Evolutionary conservation across 2,113 vertebrate genomes (phyloP), one percentile per base, ranked within the genome.

Genomic region (Lasiurus borealis): DNA sequence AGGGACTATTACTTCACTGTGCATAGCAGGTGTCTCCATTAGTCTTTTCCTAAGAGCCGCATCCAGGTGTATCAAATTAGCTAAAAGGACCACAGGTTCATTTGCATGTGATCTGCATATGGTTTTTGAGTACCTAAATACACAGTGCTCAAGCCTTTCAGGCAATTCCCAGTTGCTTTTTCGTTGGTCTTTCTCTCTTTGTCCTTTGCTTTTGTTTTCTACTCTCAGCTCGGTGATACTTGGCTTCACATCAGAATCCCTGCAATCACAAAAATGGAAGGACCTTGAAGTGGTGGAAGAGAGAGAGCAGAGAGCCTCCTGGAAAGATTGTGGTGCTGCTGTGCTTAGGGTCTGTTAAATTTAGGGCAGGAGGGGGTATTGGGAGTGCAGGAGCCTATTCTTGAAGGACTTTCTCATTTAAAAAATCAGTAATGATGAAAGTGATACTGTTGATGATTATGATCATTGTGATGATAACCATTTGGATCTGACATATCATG

Each of bases 31-130:
- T 95, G 95, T 89, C 80, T 95, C 83, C 86, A 82, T 94, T 85
- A 96, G 76, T 40, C 18, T 95, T 62, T 81, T 87, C 94, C 96
- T 88, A 5, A 91, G 93, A 97, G 93, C 93, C 95, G 95, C 88
- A 75, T 94, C 78, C 96, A 97, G 97, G 94, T 97, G 95, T 89
- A 86, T 80, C 95, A 89, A 89, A 97, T 97, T 95, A 97, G 92
- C 95, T 91, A 89, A 92, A 83, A 89, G 88, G 90, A 76, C 91
- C 91, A 64, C 34, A 31, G 80, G 90, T 86, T 97, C 83, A 95
- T 96, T 96, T 97, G 85, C 96, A 87, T 94, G 86, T 93, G 88
- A 95, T 94, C 88, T 94, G 94, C 73, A 81, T 93, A 66, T 72
- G 15, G 31, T 88, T 97, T 94, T 80, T 18, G 83, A 80, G 72